Evolutionary conservation across 2,113 vertebrate species (phyloP).

Genomic region (Sylvicapra grimmia): DNA sequence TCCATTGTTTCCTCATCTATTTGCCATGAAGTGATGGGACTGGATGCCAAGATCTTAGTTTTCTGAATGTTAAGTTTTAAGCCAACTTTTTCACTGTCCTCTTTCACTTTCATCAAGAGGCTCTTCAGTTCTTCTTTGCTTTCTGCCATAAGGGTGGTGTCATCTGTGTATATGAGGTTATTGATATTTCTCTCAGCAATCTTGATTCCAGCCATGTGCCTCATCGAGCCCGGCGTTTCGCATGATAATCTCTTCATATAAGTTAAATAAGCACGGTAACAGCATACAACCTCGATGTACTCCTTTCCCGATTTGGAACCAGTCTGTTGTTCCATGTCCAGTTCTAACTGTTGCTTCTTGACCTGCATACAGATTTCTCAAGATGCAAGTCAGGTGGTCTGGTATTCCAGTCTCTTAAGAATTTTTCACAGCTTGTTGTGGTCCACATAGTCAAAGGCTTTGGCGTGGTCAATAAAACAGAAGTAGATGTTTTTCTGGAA

Average conservation of each 20-base stretch:
- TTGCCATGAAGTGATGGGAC: neutral
- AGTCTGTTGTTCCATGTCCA: neutral
- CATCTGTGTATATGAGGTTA: neutral
- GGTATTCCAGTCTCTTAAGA: neutral
- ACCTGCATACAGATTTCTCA: neutral
- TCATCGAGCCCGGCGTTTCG: accelerated
- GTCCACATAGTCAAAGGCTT: neutral
- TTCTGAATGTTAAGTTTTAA: neutral
- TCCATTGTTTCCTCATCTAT: neutral
- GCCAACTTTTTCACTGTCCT: neutral
- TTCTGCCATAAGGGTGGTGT: neutral
- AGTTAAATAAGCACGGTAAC: neutral
- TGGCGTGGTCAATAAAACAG: neutral
- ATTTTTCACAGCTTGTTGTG: neutral
- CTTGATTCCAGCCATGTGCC: neutral
- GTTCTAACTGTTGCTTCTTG: neutral
- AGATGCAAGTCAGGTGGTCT: neutral
- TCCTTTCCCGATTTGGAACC: neutral
- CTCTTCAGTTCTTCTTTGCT: neutral
- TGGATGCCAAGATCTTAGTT: neutral
- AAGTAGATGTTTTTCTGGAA: neutral
- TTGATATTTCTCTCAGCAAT: neutral
- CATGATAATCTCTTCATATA: neutral
- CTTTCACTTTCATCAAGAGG: neutral
- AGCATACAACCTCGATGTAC: neutral